A percentile compares a stretch with the other conserved stretches of the same genome.
Evolutionary conservation across 2,888 invertebrate genomes (phyloP).

Genomic region (Liodrosophila aerea): DNA sequence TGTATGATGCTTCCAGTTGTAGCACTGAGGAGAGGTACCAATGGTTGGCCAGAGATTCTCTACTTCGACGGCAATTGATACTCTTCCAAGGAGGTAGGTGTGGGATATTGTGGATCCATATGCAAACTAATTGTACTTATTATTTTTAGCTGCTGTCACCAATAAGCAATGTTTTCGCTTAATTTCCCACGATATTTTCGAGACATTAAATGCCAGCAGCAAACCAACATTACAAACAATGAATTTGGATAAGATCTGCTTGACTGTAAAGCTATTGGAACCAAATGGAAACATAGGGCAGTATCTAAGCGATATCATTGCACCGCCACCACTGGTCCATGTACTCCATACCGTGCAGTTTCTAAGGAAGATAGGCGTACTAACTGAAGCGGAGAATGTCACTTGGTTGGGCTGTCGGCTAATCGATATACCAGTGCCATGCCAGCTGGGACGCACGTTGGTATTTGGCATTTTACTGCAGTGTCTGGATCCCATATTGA

Average conservation of each 20-base stretch:
- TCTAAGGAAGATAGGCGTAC: conserved; percentile 91
- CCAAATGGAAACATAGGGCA: conserved; percentile 51
- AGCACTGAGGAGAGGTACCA: conserved; percentile 37
- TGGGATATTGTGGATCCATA: too few relatives aligned
- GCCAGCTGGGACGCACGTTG: conserved; percentile 94
- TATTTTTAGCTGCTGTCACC: neutral
- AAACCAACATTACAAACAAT: conserved; percentile 38
- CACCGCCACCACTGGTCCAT: conserved; percentile 41
- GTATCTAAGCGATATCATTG: conserved; percentile 45
- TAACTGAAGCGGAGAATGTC: conserved; percentile 92
- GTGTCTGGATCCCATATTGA: conserved; percentile 96
- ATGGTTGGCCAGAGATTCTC: conserved; percentile 55
- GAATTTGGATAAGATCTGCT: conserved; percentile 56
- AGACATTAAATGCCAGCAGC: conserved; percentile 17
- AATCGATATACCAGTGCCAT: conserved; percentile 93
- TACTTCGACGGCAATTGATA: conserved; percentile 38
- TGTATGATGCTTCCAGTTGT: conserved; percentile 31
- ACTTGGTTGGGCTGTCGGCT: conserved; percentile 90
- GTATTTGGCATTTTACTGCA: conserved; percentile 94
- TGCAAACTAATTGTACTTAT: neutral
- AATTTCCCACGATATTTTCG: conserved; percentile 30
- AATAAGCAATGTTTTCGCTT: conserved; percentile 42
- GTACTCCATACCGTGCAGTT: conserved; percentile 85
- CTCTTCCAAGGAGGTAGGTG: conserved; percentile 46
- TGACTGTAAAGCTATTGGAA: conserved; percentile 46